Percentiles rank a stretch among this genome's conserved stretches.
Evolutionary conservation across 2,113 vertebrate genomes (phyloP).

Genomic region (Rutilus rutilus): DNA sequence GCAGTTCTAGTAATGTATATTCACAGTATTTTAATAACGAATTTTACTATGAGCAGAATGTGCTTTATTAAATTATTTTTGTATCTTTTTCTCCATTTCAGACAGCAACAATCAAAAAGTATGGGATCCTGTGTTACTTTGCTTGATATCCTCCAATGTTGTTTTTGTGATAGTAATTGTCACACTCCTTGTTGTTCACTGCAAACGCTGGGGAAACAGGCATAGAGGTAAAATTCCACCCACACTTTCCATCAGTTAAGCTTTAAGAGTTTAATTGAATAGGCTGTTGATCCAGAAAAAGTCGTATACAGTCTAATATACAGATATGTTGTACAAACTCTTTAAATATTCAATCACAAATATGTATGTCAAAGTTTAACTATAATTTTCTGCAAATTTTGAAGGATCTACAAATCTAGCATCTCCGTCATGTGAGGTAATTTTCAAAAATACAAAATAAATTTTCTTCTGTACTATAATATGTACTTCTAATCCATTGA

Average conservation of each 20-base stretch:
- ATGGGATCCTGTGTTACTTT: constrained; percentile 19
- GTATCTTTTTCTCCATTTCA: not conserved
- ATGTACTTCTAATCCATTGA: not conserved
- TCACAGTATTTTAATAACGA: not conserved
- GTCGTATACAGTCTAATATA: not conserved
- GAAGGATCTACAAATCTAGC: not conserved
- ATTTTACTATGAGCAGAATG: not conserved
- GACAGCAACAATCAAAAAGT: not conserved
- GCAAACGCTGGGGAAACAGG: not conserved
- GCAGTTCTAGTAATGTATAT: not conserved
- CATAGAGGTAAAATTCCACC: not conserved
- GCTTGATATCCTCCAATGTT: constrained; percentile 5
- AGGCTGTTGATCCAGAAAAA: not conserved
- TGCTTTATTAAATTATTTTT: not conserved
- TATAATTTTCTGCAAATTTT: not conserved
- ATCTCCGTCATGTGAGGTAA: not conserved
- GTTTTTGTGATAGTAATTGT: constrained; percentile 3
- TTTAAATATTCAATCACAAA: not conserved
- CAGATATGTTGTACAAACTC: too few species aligned
- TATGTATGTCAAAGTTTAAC: not conserved
- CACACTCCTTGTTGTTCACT: not conserved
- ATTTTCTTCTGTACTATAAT: not conserved
- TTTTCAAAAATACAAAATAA: not conserved
- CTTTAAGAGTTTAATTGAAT: not conserved
- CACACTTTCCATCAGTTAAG: not conserved